Evolutionary conservation across 2,797 vertebrate species (phyloP), one percentile per base, ranked within the genome.

Genomic region (Peromyscus attwateri): DNA sequence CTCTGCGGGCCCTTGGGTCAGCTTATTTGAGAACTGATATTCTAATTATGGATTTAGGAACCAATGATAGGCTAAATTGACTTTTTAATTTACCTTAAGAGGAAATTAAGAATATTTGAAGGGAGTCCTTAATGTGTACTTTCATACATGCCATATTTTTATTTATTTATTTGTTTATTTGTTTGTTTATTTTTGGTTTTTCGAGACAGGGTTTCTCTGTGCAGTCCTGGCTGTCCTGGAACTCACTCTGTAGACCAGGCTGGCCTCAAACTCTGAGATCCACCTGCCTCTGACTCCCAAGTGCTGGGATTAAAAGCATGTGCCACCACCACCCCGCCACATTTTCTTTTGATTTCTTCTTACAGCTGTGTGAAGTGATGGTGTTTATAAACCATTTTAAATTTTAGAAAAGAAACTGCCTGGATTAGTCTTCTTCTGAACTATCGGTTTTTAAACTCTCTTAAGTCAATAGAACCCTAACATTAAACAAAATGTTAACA

Each of bases 381-480:
- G 49, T 93, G 27, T 40, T 92, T 90, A 43, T 1, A 95, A 94
- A 19, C 29, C 9, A 57, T 80, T 95, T 83, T 80, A 90, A 95
- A 82, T 77, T 93, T 91, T 71, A 89, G 49, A 80, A 79, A 83
- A 40, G 37, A 97, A 95, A 95, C 81, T 29, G 14, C 34, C 27
- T 25, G 27, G 21, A 43, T 81, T 71, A 43, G 37, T 70, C 68
- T 66, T 82, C 68, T 66, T 94, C n/a, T 87, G 70, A 83, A 70
- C 62, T 87, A 77, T n/a, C 23, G 12, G 49, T 43, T 89, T 87
- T 96, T 89, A 79, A 92, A 82, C 27, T 91, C 87, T 57, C 3
- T 43, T 76, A 60, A 89, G 17, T 87, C 43, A 96, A 43, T 21
- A 92, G 43, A 76, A 93, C 0, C n/a, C 57, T 87, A 62, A 46